Conservation (phyloP, 2,797 vertebrate species). For the Neomorphus geoffroyi region DNA sequence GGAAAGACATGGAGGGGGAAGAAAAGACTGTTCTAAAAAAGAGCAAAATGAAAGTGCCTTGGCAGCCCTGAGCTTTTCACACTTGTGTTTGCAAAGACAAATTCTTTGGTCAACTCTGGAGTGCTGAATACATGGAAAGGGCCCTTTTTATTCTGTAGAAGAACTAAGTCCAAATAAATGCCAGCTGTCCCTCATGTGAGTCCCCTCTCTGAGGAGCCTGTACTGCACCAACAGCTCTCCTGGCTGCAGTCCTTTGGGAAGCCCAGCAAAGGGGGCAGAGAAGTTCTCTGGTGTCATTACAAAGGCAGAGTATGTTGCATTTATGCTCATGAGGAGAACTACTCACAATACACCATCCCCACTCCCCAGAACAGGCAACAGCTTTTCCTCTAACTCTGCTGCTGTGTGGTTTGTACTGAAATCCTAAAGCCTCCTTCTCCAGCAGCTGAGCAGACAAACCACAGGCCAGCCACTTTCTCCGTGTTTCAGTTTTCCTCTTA, state of each 20-base stretch:
- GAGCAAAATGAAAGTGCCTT: background rate
- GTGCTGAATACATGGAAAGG: background rate
- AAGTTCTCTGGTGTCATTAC: background rate
- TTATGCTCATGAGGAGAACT: background rate
- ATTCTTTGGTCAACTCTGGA: background rate
- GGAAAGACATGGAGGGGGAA: background rate
- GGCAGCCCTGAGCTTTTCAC: background rate
- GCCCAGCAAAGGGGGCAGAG: rapidly evolving
- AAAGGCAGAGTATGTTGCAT: background rate
- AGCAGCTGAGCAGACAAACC: conserved; percentile 21
- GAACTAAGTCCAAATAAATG: background rate
- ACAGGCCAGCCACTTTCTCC: background rate
- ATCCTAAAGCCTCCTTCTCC: background rate
- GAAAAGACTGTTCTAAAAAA: background rate
- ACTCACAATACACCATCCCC: background rate
- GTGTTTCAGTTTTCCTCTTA: background rate
- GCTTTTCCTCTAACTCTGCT: background rate
- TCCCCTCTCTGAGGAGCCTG: background rate
- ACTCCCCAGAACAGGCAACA: background rate
- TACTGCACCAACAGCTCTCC: background rate
- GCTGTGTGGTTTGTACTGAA: background rate
- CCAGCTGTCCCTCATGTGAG: background rate
- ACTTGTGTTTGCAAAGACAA: background rate
- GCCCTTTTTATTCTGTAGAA: background rate
- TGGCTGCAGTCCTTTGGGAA: rapidly evolving